A percentile compares a stretch with the other conserved stretches of the same genome.
These are phyloP conservation scores for Galaxea fascicularis DNA, from an alignment of 92 coral and sea anemone genomes.

Conservation along the genomic window DNA sequence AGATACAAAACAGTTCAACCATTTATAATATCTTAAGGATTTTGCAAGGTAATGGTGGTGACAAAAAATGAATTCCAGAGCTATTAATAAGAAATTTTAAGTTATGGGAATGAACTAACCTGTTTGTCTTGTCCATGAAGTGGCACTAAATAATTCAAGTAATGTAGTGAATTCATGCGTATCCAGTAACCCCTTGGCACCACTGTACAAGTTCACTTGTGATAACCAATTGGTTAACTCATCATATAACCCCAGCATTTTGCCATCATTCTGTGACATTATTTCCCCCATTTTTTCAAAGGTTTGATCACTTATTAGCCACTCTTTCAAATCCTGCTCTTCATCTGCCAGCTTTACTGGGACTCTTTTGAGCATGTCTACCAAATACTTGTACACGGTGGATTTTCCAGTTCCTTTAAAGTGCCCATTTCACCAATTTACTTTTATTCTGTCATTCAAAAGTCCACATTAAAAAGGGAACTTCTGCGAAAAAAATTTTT, in stretches of 20 bases:
- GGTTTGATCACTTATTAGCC: constrained; percentile 48
- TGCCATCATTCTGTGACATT: constrained; percentile 27
- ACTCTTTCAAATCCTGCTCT: neutral
- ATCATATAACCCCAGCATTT: constrained; percentile 41
- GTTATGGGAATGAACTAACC: neutral
- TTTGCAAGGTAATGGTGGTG: neutral
- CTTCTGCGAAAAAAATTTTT: no score
- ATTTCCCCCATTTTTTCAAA: constrained; percentile 45
- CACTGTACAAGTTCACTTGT: constrained; percentile 52
- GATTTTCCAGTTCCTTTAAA: constrained; percentile 51
- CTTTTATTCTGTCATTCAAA: no score
- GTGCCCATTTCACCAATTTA: no score
- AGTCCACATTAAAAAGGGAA: no score
- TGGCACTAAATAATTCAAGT: constrained; percentile 30
- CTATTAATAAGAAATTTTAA: neutral
- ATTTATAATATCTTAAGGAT: no score
- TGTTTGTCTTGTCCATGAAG: constrained; percentile 12
- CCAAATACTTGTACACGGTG: constrained; percentile 22
- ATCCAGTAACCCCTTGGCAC: constrained; percentile 40
- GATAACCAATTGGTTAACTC: constrained; percentile 50
- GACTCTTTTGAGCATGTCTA: constrained; percentile 6
- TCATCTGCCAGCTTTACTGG: constrained; percentile 2
- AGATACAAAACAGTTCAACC: no score
- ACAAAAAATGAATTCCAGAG: neutral
- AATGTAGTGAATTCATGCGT: constrained; percentile 39